phyloP scores from a whole-genome alignment of 1,140 invertebrate species.

The Wasmannia auropunctata region DNA sequence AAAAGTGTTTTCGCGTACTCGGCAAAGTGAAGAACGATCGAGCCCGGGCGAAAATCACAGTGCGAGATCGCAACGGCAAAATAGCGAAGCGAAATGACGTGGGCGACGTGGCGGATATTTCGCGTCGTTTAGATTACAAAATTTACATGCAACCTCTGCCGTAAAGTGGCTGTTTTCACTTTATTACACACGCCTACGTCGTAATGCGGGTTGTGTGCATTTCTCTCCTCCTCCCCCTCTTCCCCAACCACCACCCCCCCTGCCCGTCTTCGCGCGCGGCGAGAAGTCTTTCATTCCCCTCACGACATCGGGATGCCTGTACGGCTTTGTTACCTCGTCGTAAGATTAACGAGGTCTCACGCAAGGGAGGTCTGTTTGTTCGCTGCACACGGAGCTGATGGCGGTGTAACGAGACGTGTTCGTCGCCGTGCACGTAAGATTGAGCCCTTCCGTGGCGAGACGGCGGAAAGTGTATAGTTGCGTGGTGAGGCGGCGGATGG shows the following conservation, averaged over 20 bases:
- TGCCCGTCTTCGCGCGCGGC: no score
- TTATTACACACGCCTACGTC: slow-evolving; percentile 49
- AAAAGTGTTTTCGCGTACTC: slow-evolving; percentile 27
- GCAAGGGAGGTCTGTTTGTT: slow-evolving; percentile 57
- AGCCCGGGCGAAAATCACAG: background rate
- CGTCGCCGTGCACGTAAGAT: slow-evolving; percentile 48
- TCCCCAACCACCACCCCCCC: no score
- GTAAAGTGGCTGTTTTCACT: slow-evolving; percentile 29
- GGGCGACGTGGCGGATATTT: background rate
- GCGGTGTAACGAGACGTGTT: slow-evolving; percentile 58
- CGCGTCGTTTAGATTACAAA: slow-evolving; percentile 24
- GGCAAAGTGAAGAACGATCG: background rate
- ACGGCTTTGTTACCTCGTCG: slow-evolving; percentile 59
- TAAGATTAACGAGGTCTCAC: slow-evolving; percentile 68
- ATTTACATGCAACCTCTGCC: background rate
- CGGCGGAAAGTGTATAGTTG: slow-evolving; percentile 32
- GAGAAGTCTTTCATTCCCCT: slow-evolving; percentile 49
- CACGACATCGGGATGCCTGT: slow-evolving; percentile 50
- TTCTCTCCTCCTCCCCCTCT: background rate
- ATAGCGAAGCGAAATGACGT: background rate
- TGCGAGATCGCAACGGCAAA: background rate
- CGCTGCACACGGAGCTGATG: slow-evolving; percentile 27
- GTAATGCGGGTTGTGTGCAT: background rate
- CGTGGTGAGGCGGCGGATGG: slow-evolving; percentile 18
- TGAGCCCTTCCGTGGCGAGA: slow-evolving; percentile 30